These are phyloP conservation scores for Drosophila paramelanica DNA, from an alignment of 2,888 invertebrate genomes.

Conservation along the genomic window DNA sequence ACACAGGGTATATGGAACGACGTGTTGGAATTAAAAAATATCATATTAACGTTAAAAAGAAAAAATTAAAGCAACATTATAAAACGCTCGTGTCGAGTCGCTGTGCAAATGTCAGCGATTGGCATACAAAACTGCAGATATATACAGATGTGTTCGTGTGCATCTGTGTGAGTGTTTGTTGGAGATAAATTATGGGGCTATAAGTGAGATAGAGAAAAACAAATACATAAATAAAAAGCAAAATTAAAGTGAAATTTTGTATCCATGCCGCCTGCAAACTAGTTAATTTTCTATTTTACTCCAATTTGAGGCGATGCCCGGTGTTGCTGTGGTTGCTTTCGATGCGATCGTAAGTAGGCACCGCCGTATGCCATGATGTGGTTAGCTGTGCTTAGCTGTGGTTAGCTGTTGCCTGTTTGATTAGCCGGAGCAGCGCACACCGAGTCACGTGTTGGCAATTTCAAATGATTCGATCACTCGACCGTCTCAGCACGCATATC, in stretches of 20 bases:
- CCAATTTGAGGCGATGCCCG: slow-evolving; percentile 68
- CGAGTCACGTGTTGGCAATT: slow-evolving; percentile 73
- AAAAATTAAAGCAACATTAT: slow-evolving; percentile 60
- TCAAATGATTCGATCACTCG: slow-evolving; percentile 62
- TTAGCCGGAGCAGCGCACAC: slow-evolving; percentile 39
- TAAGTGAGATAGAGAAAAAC: slow-evolving; percentile 68
- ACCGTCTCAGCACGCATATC: slow-evolving; percentile 27
- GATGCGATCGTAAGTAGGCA: slow-evolving; percentile 57
- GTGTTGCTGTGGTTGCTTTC: slow-evolving; percentile 62
- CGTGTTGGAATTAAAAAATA: slow-evolving; percentile 40
- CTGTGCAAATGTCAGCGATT: slow-evolving; percentile 53
- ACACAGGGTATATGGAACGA: slow-evolving; percentile 7
- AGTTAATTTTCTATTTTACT: slow-evolving; percentile 82
- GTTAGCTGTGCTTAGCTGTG: neutral
- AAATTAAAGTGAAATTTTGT: slow-evolving; percentile 80
- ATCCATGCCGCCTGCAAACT: slow-evolving; percentile 70
- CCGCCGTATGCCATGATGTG: slow-evolving; percentile 9
- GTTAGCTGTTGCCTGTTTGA: slow-evolving; percentile 24
- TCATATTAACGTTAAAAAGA: slow-evolving; percentile 30
- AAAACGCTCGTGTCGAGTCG: slow-evolving; percentile 49
- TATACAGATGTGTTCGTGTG: slow-evolving; percentile 13
- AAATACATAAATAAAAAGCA: slow-evolving; percentile 77
- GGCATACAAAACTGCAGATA: slow-evolving; percentile 67
- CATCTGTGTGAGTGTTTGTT: slow-evolving; percentile 1
- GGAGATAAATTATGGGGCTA: slow-evolving; percentile 50